A percentile compares a stretch with the other conserved stretches of the same genome.
phyloP scores from a whole-genome alignment of 2,113 vertebrate genomes.

The Clupea harengus region DNA sequence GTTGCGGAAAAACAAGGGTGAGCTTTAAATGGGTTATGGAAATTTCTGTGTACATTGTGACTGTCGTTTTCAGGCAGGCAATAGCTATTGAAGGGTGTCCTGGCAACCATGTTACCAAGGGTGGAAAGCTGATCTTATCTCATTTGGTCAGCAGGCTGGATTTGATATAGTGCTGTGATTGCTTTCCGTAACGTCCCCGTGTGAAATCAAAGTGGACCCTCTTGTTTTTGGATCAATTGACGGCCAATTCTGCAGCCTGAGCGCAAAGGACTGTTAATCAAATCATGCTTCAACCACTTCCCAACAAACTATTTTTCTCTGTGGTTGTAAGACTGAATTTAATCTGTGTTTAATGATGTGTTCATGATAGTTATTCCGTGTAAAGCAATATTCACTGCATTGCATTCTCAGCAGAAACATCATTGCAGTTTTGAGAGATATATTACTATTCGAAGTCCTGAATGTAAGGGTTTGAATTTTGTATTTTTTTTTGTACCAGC shows the following conservation, averaged over 20 bases:
- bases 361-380: background rate
- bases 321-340: background rate
- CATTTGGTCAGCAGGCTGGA: background rate
- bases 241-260: background rate
- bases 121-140: slow-evolving; percentile 5
- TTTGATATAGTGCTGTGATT: background rate
- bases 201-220: background rate
- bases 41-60: background rate
- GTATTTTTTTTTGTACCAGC: background rate
- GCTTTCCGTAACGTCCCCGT: background rate
- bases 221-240: background rate
- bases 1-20: background rate
- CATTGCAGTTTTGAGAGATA: background rate
- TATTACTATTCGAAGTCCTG: background rate
- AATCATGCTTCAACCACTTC: background rate
- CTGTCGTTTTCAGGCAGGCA: background rate
- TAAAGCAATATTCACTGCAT: background rate
- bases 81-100: background rate
- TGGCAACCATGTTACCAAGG: background rate
- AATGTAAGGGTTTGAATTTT: background rate
- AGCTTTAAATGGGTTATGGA: background rate
- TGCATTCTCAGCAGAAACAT: background rate
- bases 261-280: background rate
- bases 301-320: background rate
- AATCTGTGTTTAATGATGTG: background rate